These are phyloP conservation scores for Eristalinus aeneus DNA, from an alignment of 2,888 invertebrate species.

Conservation along the genomic window DNA sequence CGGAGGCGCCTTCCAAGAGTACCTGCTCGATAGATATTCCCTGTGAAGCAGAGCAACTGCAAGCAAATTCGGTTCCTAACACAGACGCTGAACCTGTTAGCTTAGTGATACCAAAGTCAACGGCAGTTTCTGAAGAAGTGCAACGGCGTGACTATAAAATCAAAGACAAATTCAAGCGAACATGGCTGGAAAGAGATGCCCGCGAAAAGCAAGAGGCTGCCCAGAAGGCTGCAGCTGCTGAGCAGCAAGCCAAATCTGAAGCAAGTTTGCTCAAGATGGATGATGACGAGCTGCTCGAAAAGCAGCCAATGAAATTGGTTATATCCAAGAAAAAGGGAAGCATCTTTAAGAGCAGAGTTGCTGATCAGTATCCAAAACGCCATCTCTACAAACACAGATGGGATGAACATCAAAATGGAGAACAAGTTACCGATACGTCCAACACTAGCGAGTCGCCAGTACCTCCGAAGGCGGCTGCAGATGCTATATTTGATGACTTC, in stretches of 20 bases:
- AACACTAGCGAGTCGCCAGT: slow-evolving; percentile 35
- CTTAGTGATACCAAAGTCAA: slow-evolving; percentile 61
- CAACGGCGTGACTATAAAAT: slow-evolving; percentile 79
- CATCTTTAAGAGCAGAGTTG: slow-evolving; percentile 91
- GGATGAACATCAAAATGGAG: slow-evolving; percentile 86
- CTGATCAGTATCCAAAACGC: slow-evolving; percentile 84
- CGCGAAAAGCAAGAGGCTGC: slow-evolving; percentile 72
- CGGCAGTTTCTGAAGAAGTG: slow-evolving; percentile 68
- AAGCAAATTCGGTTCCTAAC: slow-evolving; percentile 72
- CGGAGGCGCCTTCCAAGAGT: slow-evolving; percentile 35
- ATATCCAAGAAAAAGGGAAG: slow-evolving; percentile 93
- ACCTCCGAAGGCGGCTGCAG: slow-evolving; percentile 72
- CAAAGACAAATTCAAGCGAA: slow-evolving; percentile 80
- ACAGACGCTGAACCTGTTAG: slow-evolving; percentile 55
- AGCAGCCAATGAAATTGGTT: slow-evolving; percentile 84
- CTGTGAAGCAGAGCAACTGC: slow-evolving; percentile 22
- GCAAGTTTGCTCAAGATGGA: slow-evolving; percentile 74
- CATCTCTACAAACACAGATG: slow-evolving; percentile 94
- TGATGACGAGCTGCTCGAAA: slow-evolving; percentile 82
- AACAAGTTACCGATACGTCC: slow-evolving; percentile 73
- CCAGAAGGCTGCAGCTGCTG: slow-evolving; percentile 46
- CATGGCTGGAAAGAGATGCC: slow-evolving; percentile 75
- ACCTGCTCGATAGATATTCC: slow-evolving; percentile 57
- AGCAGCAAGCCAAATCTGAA: slow-evolving; percentile 45
- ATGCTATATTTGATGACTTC: slow-evolving; percentile 77